Conservation (phyloP, 1,140 invertebrate species). For the Calosoma granatense region DNA sequence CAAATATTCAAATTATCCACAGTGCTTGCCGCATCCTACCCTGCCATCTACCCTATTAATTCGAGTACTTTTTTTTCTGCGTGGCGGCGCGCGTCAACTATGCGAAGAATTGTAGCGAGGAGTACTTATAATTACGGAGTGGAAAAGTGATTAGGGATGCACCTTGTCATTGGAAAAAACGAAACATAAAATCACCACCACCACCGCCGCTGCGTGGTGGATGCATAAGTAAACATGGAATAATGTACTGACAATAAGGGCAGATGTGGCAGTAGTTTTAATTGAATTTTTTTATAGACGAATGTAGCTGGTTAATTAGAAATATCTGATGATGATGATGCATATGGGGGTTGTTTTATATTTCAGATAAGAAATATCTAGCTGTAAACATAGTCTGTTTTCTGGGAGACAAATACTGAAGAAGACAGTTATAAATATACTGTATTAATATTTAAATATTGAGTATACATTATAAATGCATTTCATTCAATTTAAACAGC, state of each 20-base stretch:
- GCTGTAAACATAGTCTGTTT: too few relatives aligned
- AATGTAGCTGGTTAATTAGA: background rate
- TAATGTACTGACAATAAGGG: background rate
- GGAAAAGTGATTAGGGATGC: background rate
- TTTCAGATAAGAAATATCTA: too few relatives aligned
- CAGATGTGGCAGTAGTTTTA: background rate
- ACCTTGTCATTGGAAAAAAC: background rate
- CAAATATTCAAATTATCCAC: background rate
- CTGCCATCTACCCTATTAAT: background rate
- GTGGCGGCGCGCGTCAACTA: background rate
- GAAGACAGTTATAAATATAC: too few relatives aligned
- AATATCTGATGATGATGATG: background rate
- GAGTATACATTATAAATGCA: too few relatives aligned
- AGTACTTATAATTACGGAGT: background rate
- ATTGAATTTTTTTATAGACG: background rate
- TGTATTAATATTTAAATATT: too few relatives aligned
- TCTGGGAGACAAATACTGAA: too few relatives aligned
- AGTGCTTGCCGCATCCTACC: background rate
- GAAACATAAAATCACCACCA: background rate
- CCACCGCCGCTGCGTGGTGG: too few relatives aligned
- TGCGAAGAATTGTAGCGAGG: background rate
- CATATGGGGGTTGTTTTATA: background rate
- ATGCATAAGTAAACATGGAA: background rate
- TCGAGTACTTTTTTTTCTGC: background rate
- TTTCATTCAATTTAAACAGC: too few relatives aligned